Evolutionary conservation across 2,113 vertebrate species (phyloP), one percentile per base, ranked within the genome.

Genomic region (Lepus timidus): DNA sequence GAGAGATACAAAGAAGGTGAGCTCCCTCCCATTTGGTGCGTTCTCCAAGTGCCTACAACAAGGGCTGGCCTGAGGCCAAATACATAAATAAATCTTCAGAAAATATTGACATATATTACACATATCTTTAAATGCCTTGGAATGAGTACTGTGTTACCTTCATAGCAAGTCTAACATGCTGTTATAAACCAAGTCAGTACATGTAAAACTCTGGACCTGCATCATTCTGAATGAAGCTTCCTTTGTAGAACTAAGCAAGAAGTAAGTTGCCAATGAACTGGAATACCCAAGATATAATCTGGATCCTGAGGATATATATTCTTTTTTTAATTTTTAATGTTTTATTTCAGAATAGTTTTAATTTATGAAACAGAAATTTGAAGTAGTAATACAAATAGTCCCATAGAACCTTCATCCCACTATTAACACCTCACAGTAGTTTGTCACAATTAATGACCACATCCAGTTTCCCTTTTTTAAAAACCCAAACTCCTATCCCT

Each of bases 171-270:
- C 22, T 71, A 36, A 2, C 49, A 23, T 70, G 17, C 89, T 90
- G 12, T 79, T 75, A 49, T 64, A 90, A 82, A 74, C 22, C 31
- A 88, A 31, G 29, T 3, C 79, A 84, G 16, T 65, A 62, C 16
- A 25, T 62, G 44, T 61, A 68, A 79, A 90, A 61, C 44, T 64
- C 49, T 93, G 2, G 44, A 88, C 14, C 17, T 51, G 19, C 20
- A 75, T 88, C 83, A 52, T 71, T 78, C 25, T 33, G 55, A 62
- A 36, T 79, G 86, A 84, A 65, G 78, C 65, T 29, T 74, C 62
- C 23, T 93, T 88, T 93, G 68, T 31, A 75, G 90, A 88, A 79
- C 64, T 83, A 84, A 73, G 76, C 10, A 33, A 80, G 39, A 62
- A 75, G 58, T 10, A 75, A 68, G 55, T 61, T 88, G 17, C 2